Evolutionary conservation across 2,888 invertebrate species (phyloP).

Genomic region (Morpho helenor): DNA sequence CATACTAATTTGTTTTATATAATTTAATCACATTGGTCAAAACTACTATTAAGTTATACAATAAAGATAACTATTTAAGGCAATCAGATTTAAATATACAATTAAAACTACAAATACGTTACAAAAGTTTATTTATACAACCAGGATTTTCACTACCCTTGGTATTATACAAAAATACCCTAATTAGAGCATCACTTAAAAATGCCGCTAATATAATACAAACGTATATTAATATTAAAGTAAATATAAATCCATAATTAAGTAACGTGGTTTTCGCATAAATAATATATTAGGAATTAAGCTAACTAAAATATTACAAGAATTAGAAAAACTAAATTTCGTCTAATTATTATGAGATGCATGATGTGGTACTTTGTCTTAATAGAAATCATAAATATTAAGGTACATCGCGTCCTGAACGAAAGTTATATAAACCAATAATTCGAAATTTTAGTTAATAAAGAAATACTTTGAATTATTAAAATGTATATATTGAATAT

Average conservation of each 20-base stretch:
- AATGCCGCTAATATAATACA: neutral
- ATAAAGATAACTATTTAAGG: too few species aligned
- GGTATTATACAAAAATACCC: constrained; percentile 31
- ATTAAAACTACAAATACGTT: constrained; percentile 45
- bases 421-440: too few species aligned
- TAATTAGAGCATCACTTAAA: constrained; percentile 1
- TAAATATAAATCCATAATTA: constrained; percentile 44
- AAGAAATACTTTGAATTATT: too few species aligned
- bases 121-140: constrained; percentile 67
- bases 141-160: constrained; percentile 60
- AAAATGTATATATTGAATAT: too few species aligned
- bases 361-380: constrained; percentile 6
- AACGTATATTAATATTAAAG: constrained; percentile 14
- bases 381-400: neutral
- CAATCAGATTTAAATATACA: too few species aligned
- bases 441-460: too few species aligned
- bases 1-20: too few species aligned
- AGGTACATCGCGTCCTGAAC: too few species aligned
- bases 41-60: too few species aligned
- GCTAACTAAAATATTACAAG: constrained; percentile 4
- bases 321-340: constrained; percentile 3
- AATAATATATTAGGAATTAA: constrained; percentile 35
- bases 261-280: constrained; percentile 47
- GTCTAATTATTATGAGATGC: constrained; percentile 3
- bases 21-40: too few species aligned